These are phyloP conservation scores for Istiophorus platypterus DNA, from an alignment of 2,113 vertebrate genomes.

Conservation along the genomic window DNA sequence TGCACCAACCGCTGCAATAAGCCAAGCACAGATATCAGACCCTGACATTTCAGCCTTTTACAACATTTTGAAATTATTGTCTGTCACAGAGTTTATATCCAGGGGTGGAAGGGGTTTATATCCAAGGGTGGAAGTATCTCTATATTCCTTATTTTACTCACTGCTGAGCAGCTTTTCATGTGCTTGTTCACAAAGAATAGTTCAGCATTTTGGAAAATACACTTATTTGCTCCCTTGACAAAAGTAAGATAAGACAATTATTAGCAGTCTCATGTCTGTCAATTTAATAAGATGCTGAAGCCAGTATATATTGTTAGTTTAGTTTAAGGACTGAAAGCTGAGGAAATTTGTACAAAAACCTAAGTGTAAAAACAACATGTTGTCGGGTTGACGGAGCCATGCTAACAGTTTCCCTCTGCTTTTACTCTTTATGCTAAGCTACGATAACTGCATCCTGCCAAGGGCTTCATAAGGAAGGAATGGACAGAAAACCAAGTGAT, in stretches of 20 bases:
- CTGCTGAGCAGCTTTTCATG: slow-evolving; percentile 16
- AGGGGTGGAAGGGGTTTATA: no score
- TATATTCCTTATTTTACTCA: not conserved
- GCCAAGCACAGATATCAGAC: not conserved
- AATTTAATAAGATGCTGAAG: no score
- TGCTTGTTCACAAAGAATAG: not conserved
- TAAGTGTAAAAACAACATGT: no score
- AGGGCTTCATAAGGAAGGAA: no score
- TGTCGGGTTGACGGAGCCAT: not conserved
- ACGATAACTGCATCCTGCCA: no score
- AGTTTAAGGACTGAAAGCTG: no score
- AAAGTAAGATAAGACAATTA: not conserved
- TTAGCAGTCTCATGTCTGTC: not conserved
- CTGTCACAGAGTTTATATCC: slow-evolving; percentile 2
- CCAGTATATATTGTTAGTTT: no score
- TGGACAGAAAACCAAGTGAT: no score
- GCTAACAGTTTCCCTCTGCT: not conserved
- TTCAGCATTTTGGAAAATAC: not conserved
- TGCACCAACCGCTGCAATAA: slow-evolving; percentile 9
- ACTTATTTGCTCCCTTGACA: not conserved
- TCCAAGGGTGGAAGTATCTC: not conserved
- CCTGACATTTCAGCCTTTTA: slow-evolving; percentile 20
- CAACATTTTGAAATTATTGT: slow-evolving; percentile 28
- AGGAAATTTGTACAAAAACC: no score
- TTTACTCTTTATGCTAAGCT: not conserved